These are phyloP conservation scores for Lophius piscatorius DNA, from an alignment of 2,113 vertebrate genomes.

Conservation along the genomic window DNA sequence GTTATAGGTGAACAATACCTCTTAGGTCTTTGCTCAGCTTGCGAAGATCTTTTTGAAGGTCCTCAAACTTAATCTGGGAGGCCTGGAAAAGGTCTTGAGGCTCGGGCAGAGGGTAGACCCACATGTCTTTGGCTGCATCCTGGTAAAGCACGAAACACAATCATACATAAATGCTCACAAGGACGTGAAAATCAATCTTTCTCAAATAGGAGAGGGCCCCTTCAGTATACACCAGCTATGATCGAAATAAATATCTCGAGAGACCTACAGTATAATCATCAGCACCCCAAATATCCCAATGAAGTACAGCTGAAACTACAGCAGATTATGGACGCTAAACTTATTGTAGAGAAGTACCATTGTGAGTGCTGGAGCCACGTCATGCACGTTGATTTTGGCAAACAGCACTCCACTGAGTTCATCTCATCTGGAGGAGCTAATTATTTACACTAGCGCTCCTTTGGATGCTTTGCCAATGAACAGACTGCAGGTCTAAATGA, in stretches of 20 bases:
- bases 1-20: slow-evolving; percentile 75
- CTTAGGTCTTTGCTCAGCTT: slow-evolving; percentile 93
- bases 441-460: slow-evolving; percentile 78
- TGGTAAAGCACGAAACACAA: slow-evolving; percentile 70
- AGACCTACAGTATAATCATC: slow-evolving; percentile 41
- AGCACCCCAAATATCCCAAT: slow-evolving; percentile 41
- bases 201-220: slow-evolving; percentile 48
- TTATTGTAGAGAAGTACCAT: slow-evolving; percentile 35
- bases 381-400: slow-evolving; percentile 78
- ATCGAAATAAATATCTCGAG: slow-evolving; percentile 52
- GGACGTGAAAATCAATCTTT: slow-evolving; percentile 55
- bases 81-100: slow-evolving; percentile 96
- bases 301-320: slow-evolving; percentile 37
- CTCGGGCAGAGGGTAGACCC: slow-evolving; percentile 91
- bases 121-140: slow-evolving; percentile 92
- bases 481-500: slow-evolving; percentile 73
- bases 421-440: slow-evolving; percentile 81
- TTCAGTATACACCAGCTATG: slow-evolving; percentile 24
- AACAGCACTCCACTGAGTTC: slow-evolving; percentile 67
- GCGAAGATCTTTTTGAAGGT: slow-evolving; percentile 95
- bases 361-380: slow-evolving; percentile 58
- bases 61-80: slow-evolving; percentile 97
- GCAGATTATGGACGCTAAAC: slow-evolving; percentile 43
- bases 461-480: slow-evolving; percentile 74
- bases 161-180: slow-evolving; percentile 27